Evolutionary conservation across 2,113 vertebrate genomes (phyloP).

Genomic region (Bothrops jararaca): DNA sequence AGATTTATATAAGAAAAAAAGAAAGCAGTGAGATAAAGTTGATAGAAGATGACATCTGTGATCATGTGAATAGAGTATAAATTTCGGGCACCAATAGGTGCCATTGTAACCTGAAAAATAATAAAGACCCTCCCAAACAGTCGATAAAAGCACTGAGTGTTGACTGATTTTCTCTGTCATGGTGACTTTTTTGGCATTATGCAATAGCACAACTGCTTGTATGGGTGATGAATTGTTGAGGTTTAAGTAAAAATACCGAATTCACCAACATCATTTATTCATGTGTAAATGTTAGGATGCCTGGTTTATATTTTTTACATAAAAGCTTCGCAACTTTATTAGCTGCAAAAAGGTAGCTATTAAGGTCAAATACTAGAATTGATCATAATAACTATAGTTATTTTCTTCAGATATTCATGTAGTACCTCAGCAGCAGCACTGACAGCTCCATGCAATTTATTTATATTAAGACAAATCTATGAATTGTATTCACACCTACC

Average conservation of each 20-base stretch:
- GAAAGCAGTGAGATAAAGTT: not conserved
- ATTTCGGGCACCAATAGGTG: not conserved
- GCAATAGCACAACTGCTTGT: constrained; percentile 44
- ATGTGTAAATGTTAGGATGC: constrained; percentile 53
- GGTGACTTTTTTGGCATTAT: constrained; percentile 32
- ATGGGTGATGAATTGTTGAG: constrained; percentile 26
- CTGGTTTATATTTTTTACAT: constrained; percentile 62
- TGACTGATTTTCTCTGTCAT: not conserved
- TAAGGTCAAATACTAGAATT: constrained; percentile 66
- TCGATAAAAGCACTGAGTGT: not conserved
- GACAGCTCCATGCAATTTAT: constrained; percentile 66
- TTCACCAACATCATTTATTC: constrained; percentile 55
- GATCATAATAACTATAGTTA: constrained; percentile 61
- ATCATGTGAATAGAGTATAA: not conserved
- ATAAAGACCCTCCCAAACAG: not conserved
- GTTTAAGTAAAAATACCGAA: constrained; percentile 51
- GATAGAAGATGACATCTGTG: not conserved
- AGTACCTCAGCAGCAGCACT: constrained; percentile 65
- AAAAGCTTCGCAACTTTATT: constrained; percentile 63
- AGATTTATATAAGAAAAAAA: not conserved
- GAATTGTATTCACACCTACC: constrained; percentile 67
- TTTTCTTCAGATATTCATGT: constrained; percentile 67
- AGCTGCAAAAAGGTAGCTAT: constrained; percentile 59
- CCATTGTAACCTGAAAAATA: not conserved
- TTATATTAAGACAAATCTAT: constrained; percentile 55